A percentile compares a stretch with the other conserved stretches of the same genome.
Evolutionary conservation across 2,888 invertebrate genomes (phyloP).

Genomic region (Caenorhabditis becei): DNA sequence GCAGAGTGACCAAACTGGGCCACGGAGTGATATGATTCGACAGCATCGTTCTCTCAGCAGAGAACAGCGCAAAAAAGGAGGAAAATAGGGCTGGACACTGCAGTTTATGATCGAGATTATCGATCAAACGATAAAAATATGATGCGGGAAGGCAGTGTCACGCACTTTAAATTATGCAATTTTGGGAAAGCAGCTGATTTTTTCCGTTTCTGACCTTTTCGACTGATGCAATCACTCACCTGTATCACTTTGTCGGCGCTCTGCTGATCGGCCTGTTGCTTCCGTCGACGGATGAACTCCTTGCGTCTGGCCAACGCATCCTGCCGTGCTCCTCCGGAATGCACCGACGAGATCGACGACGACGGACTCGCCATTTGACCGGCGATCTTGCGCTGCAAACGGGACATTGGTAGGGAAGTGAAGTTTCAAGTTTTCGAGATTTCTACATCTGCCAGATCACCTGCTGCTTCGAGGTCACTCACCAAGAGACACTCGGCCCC

Average conservation of each 20-base stretch:
- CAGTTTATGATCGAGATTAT: slow-evolving; percentile 14
- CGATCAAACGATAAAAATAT: neutral
- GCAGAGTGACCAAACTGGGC: neutral
- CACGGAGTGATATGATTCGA: slow-evolving; percentile 1
- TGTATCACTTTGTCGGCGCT: slow-evolving; percentile 84
- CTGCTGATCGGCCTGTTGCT: slow-evolving; percentile 88
- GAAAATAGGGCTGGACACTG: neutral
- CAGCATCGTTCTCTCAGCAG: slow-evolving; percentile 6
- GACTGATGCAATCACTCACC: slow-evolving; percentile 30
- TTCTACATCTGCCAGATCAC: slow-evolving; percentile 21
- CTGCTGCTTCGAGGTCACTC: slow-evolving; percentile 38
- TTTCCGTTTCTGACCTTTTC: too few relatives aligned
- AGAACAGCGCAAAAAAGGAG: neutral
- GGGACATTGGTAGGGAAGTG: too few relatives aligned
- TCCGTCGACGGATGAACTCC: slow-evolving; percentile 87
- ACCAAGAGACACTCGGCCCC: slow-evolving; percentile 30
- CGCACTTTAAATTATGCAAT: neutral
- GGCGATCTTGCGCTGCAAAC: slow-evolving; percentile 71
- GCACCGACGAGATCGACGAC: slow-evolving; percentile 77
- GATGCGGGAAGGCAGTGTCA: too few relatives aligned
- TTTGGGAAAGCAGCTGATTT: neutral
- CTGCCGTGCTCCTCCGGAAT: slow-evolving; percentile 62
- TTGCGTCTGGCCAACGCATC: slow-evolving; percentile 97
- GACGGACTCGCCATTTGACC: slow-evolving; percentile 75
- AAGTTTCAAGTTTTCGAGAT: neutral